Conservation (phyloP, 2,113 vertebrate genomes). For the Crocuta crocuta region DNA sequence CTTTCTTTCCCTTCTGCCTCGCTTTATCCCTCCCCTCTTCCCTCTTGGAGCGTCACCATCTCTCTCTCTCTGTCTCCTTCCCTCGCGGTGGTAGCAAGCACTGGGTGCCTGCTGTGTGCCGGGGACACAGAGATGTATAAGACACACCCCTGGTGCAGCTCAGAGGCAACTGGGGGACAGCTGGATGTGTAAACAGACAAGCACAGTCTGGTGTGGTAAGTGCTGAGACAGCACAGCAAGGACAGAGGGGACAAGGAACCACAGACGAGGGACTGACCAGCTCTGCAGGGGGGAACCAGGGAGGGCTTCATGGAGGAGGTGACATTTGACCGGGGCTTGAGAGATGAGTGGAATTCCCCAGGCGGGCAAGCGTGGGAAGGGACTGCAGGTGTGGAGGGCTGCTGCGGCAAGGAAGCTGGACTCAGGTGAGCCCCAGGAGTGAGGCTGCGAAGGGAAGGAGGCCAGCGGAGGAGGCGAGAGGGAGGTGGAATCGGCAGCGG, state of each 20-base stretch:
- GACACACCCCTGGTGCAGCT: background rate
- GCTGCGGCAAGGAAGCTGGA: background rate
- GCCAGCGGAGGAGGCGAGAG: background rate
- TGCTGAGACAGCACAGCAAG: background rate
- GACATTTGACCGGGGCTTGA: background rate
- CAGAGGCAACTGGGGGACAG: background rate
- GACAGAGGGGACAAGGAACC: background rate
- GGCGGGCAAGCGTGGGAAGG: background rate
- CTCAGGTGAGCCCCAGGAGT: background rate
- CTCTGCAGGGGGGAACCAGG: background rate
- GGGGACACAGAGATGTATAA: background rate
- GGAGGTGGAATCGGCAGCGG: background rate
- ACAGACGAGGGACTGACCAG: background rate
- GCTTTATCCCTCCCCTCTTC: background rate
- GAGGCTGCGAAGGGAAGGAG: background rate
- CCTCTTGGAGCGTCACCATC: background rate
- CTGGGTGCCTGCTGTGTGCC: background rate
- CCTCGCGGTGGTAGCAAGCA: background rate
- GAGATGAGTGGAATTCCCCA: background rate
- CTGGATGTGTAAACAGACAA: background rate
- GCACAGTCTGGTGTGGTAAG: background rate
- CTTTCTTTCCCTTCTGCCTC: background rate
- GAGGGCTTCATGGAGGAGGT: background rate
- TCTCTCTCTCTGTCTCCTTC: background rate
- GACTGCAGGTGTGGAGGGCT: background rate